phyloP scores from a whole-genome alignment of 2,797 vertebrate species.

The Gambusia yucatana region DNA sequence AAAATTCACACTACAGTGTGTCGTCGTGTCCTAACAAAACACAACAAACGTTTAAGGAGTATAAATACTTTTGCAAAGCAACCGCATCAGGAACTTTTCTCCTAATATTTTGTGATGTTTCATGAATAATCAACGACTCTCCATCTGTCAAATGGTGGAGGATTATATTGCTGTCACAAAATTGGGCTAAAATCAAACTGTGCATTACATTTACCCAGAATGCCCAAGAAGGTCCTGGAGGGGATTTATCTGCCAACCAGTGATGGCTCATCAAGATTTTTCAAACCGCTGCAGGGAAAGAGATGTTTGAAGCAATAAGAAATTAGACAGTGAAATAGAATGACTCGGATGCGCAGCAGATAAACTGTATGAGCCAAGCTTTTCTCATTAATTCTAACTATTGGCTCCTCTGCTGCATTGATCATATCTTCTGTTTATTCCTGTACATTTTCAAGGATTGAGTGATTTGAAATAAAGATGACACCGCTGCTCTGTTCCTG shows the following conservation, averaged over 20 bases:
- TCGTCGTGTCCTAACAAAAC: not conserved
- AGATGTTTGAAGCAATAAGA: conserved; percentile 78
- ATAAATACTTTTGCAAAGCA: not conserved
- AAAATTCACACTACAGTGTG: not conserved
- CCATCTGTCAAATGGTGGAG: conserved; percentile 49
- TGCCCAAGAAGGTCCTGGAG: conserved; percentile 55
- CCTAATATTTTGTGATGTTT: conserved; percentile 34
- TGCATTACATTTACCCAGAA: conserved; percentile 55
- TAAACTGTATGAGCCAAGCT: conserved; percentile 74
- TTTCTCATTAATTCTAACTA: conserved; percentile 77
- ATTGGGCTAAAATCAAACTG: conserved; percentile 49
- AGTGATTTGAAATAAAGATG: conserved; percentile 50
- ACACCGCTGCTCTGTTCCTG: conserved; percentile 38
- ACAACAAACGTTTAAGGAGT: not conserved
- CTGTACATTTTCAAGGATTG: conserved; percentile 66
- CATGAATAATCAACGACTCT: conserved; percentile 56
- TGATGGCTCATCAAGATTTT: conserved; percentile 57
- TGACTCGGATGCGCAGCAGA: conserved; percentile 77
- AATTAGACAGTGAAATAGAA: conserved; percentile 83
- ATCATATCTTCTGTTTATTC: conserved; percentile 76
- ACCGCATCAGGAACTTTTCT: conserved; percentile 37
- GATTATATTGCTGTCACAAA: conserved; percentile 48
- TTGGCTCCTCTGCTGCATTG: conserved; percentile 70
- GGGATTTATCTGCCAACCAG: conserved; percentile 68
- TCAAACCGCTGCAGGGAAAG: conserved; percentile 65